These are phyloP conservation scores for Dicrostonyx torquatus DNA, from an alignment of 2,797 vertebrate genomes.

Conservation along the genomic window DNA sequence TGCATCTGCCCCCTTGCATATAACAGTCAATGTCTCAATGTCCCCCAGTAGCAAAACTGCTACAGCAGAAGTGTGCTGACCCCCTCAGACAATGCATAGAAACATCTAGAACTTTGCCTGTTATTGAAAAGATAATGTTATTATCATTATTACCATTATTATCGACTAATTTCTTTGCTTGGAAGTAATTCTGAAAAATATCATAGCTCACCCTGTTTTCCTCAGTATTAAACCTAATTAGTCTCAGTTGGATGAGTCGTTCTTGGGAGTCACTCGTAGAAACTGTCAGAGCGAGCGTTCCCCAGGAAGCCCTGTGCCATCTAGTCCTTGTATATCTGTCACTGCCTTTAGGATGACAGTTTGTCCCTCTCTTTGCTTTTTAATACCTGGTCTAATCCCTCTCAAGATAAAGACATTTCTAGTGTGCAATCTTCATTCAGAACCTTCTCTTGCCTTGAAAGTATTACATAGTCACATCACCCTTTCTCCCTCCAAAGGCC, in stretches of 20 bases:
- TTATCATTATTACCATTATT: neutral
- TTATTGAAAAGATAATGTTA: neutral
- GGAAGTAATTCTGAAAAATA: neutral
- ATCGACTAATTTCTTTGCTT: neutral
- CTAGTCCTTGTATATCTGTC: neutral
- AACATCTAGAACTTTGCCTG: neutral
- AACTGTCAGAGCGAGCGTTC: neutral
- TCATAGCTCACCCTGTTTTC: neutral
- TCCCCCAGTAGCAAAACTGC: neutral
- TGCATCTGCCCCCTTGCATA: neutral
- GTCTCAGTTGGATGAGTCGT: neutral
- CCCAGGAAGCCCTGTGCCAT: neutral
- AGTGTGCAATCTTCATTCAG: neutral
- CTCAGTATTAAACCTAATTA: neutral
- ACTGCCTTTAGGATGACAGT: neutral
- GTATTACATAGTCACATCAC: neutral
- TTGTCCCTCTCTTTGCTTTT: neutral
- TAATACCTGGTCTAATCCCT: neutral
- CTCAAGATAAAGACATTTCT: neutral
- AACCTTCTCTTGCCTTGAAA: neutral
- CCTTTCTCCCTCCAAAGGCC: neutral
- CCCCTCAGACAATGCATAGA: neutral
- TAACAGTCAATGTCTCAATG: neutral
- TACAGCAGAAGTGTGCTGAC: neutral
- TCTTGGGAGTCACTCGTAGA: conserved; percentile 6